Conservation (phyloP, 2,888 invertebrate genomes). For the Molorchus minor region DNA sequence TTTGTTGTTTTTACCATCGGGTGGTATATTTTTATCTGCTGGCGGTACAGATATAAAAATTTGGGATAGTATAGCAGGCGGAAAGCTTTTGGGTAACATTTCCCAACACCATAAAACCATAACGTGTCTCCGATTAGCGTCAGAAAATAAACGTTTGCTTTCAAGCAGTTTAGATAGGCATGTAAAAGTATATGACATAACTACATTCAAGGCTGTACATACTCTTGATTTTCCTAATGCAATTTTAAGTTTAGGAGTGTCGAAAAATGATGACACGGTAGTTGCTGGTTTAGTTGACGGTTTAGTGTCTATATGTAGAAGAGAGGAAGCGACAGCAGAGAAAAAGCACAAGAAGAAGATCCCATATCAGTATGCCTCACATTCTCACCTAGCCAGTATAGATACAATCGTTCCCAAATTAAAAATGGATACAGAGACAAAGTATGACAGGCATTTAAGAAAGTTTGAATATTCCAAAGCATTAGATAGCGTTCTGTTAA, state of each 20-base stretch:
- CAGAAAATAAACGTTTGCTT: slow-evolving; percentile 81
- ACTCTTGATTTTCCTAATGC: slow-evolving; percentile 91
- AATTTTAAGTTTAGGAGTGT: slow-evolving; percentile 83
- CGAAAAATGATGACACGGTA: slow-evolving; percentile 80
- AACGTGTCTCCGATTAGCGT: slow-evolving; percentile 84
- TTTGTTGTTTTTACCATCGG: slow-evolving; percentile 85
- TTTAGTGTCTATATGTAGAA: slow-evolving; percentile 83
- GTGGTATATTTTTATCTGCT: slow-evolving; percentile 90
- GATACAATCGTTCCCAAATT: slow-evolving; percentile 67
- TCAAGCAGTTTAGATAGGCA: slow-evolving; percentile 93
- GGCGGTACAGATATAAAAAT: slow-evolving; percentile 83
- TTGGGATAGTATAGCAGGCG: slow-evolving; percentile 92
- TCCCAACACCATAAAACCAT: slow-evolving; percentile 96
- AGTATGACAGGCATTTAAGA: slow-evolving; percentile 76
- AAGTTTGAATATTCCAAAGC: slow-evolving; percentile 87
- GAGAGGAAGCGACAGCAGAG: slow-evolving; percentile 67
- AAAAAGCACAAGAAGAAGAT: slow-evolving; percentile 64
- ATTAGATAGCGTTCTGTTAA: slow-evolving; percentile 73
- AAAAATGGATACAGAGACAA: slow-evolving; percentile 62
- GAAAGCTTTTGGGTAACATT: slow-evolving; percentile 82
- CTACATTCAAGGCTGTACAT: slow-evolving; percentile 86
- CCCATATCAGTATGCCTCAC: slow-evolving; percentile 64
- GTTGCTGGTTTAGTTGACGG: slow-evolving; percentile 95
- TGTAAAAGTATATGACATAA: slow-evolving; percentile 90
- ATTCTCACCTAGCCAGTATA: slow-evolving; percentile 53